Evolutionary conservation across 2,113 vertebrate genomes (phyloP), one percentile per base, ranked within the genome.

Genomic region (Prunella himalayana): DNA sequence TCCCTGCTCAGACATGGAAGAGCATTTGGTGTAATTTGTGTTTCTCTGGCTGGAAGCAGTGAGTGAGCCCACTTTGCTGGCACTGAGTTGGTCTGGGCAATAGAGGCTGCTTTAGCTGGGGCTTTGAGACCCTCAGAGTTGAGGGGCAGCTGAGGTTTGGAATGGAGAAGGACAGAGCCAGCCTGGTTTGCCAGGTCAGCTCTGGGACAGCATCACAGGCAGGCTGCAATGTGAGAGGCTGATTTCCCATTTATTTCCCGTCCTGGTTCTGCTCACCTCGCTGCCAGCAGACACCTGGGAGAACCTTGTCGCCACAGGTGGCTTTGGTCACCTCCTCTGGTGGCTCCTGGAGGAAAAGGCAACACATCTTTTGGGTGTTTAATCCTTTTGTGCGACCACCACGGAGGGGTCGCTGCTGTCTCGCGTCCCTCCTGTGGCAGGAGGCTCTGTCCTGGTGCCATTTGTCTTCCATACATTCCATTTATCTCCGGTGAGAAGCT

Each of bases 401-500:
- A 2, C n/a, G 30, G 75, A 8, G 0, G 5, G 57, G 80, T 57
- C 0, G 7, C 44, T 90, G 37, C 50, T 4, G 15, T 27, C 68
- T 83, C 2, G 0, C 31, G 76, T 72, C 76, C 88, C 10, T 3
- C 1, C 3, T 1, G 50, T 4, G 13, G 59, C 1, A 1, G 51
- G 77, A 87, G 84, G 39, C 63, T 82, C 84, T 2, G 9, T 73
- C 65, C 47, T 1, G 2, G 78, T 90, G 88, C 91, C 88, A 66
- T 97, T 97, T 96, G 90, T 98, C 97, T 96, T 89, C 72, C 6
- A 50, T 81, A 31, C 9, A 11, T 96, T 86, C 96, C 97, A 97
- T 98, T 98, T 97, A 92, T 98, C 97, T 97, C 90, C 28, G 30
- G 85, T 21, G 68, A 95, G 98, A 97, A 95, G 96, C 96, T 97